Evolutionary conservation across 2,797 vertebrate genomes (phyloP).

Genomic region (Platyrinchus mystaceus): DNA sequence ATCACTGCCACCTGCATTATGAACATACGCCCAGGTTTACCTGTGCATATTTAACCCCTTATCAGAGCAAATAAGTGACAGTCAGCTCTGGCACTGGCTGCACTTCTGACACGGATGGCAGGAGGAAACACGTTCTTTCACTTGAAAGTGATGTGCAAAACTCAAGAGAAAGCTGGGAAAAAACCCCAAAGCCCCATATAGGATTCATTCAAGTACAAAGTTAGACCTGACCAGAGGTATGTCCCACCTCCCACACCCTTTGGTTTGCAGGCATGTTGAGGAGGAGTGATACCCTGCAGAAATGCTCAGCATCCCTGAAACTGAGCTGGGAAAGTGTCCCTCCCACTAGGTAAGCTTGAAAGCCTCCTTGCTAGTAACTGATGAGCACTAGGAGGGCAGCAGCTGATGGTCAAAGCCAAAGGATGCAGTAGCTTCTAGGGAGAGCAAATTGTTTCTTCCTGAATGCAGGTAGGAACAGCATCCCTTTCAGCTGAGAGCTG

Average conservation of each 20-base stretch:
- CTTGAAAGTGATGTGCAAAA: not conserved
- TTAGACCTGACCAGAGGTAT: not conserved
- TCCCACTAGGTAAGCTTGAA: not conserved
- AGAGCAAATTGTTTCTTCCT: not conserved
- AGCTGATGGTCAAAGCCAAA: not conserved
- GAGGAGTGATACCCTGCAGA: not conserved
- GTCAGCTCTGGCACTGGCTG: conserved; percentile 17
- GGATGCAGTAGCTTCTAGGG: conserved; percentile 8
- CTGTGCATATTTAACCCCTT: conserved; percentile 28
- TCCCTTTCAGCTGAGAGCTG: not conserved
- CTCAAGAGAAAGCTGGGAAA: not conserved
- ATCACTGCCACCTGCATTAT: not conserved
- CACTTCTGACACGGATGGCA: not conserved
- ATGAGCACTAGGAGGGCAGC: not conserved
- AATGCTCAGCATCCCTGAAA: not conserved
- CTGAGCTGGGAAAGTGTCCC: not conserved
- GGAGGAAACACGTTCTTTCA: not conserved
- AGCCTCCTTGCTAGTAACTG: not conserved
- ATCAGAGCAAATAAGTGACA: not conserved
- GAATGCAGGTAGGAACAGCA: not conserved
- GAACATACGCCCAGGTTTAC: conserved; percentile 30
- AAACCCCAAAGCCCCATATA: not conserved
- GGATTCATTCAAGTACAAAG: not conserved
- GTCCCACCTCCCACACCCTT: not conserved
- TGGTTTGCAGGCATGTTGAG: not conserved